Percentiles rank a stretch among this genome's conserved stretches.
These are phyloP conservation scores for Isotomurus palustris DNA, from an alignment of 2,888 invertebrate genomes.

Conservation along the genomic window DNA sequence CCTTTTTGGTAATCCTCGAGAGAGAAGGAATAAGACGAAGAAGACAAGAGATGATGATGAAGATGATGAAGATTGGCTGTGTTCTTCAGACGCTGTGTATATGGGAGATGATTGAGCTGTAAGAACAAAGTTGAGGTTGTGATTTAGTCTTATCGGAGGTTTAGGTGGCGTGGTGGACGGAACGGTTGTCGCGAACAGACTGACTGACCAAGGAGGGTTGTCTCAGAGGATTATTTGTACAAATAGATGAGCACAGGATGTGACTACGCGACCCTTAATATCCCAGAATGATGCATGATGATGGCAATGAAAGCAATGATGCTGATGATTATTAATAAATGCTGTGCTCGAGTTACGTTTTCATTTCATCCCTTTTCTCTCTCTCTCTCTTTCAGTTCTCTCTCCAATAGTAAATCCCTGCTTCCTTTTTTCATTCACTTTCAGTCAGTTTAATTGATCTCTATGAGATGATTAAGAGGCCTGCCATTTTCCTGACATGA, in stretches of 20 bases:
- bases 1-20: no score
- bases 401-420: conserved; percentile 16
- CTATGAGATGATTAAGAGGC: conserved; percentile 38
- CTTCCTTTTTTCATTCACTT: conserved; percentile 35
- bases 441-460: conserved; percentile 28
- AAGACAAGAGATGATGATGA: no score
- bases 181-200: conserved; percentile 14
- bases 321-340: conserved; percentile 46
- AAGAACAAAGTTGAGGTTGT: no score
- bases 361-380: neutral
- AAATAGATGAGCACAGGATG: conserved; percentile 40
- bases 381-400: neutral
- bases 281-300: conserved; percentile 29
- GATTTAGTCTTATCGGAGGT: neutral
- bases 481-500: conserved; percentile 11
- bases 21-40: no score
- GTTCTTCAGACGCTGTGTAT: no score
- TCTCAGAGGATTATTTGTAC: conserved; percentile 21
- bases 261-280: conserved; percentile 46
- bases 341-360: conserved; percentile 5
- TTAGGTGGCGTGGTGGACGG: neutral
- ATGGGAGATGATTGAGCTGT: no score
- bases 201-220: conserved; percentile 17
- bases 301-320: conserved; percentile 29
- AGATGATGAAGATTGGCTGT: no score